Percentiles rank a stretch among this genome's conserved stretches.
phyloP scores from a whole-genome alignment of 2,797 vertebrate species.

The Meda fulgida region DNA sequence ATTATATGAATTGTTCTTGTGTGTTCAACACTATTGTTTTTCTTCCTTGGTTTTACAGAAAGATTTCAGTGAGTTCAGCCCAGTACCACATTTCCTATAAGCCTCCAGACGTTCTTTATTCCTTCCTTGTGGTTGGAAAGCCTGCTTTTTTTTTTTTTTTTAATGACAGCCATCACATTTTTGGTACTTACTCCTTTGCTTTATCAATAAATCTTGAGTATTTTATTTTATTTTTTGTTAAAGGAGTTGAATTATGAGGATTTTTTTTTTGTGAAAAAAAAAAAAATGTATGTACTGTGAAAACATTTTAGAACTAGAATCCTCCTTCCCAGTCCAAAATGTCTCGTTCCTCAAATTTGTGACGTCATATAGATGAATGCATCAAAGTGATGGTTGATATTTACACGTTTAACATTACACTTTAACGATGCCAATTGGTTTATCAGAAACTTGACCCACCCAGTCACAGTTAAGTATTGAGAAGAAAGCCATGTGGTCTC shows the following conservation, averaged over 20 bases:
- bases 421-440: not conserved
- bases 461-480: not conserved
- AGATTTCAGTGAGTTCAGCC: conserved; percentile 42
- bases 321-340: not conserved
- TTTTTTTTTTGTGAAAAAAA: not conserved
- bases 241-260: not conserved
- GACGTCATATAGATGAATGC: not conserved
- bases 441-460: not conserved
- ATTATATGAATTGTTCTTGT: conserved; percentile 45
- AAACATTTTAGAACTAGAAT: not conserved
- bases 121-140: conserved; percentile 14
- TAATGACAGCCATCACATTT: not conserved
- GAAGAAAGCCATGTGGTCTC: not conserved
- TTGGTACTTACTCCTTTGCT: not conserved
- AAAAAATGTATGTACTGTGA: too few relatives aligned
- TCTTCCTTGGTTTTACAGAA: conserved; percentile 37
- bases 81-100: conserved; percentile 26
- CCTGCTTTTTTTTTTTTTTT: not conserved
- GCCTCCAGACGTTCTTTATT: conserved; percentile 18
- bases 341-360: not conserved
- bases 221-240: not conserved
- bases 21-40: conserved; percentile 18
- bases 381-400: not conserved
- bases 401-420: not conserved
- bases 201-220: not conserved